Evolutionary conservation across 2,797 vertebrate species (phyloP), one percentile per base, ranked within the genome.

Genomic region (Aeoliscus strigatus): DNA sequence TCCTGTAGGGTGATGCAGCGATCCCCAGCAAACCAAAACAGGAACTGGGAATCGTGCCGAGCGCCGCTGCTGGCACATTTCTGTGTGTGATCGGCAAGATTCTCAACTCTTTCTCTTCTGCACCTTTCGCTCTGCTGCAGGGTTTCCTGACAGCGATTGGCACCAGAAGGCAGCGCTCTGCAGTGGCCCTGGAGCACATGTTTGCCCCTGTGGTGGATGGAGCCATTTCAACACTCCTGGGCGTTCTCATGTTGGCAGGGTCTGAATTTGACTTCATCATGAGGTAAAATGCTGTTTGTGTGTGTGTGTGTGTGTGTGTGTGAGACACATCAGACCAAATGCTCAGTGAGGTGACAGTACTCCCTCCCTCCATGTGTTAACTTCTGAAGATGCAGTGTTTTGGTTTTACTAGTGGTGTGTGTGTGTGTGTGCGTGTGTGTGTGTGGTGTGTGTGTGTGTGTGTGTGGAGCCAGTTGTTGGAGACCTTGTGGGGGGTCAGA

Each of bases 181-280:
- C 89, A 0, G 68, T 81, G 3, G 93, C 96, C 2, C 77, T 99
- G 46, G 94, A 98, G 70, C 92, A 91, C 79, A 98, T 94, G 69
- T 94, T 99, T 2, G 93, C 96, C n/a, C 96, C 96, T 0, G 96
- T 99, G 84, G 90, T 94, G 15, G 95, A 98, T 0, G 96, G 96
- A 0, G 94, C 93, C 0, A 82, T 99, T 66, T 98, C 96, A 42
- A 99, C 96, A 0, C 79, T 98, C 57, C 84, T 99, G 62, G 93
- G 96, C 0, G 90, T 99, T 56, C 91, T 99, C 47, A 97, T 98
- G 96, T 86, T 99, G 66, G 94, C 94, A 0, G 90, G 95, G 32
- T 99, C 95, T 0, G 94, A 94, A 80, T 99, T 99, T 53, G 96
- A 99, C 86, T 99, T 99, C 83, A 97, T 99, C 62, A 86, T 99